Conservation (phyloP, 2,797 vertebrate species). For the Lagocephalus sceleratus region DNA sequence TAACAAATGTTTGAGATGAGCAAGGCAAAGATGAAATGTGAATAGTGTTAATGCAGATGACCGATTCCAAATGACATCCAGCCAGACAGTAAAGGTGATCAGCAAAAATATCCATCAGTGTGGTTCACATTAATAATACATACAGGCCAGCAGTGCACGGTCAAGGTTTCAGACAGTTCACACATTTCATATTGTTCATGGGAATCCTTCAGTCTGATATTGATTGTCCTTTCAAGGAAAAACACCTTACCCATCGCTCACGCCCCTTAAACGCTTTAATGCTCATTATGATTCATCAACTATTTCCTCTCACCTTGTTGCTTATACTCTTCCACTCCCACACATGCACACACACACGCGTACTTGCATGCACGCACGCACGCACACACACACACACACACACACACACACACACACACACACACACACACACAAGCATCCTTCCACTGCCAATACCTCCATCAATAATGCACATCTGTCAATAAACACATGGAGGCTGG, state of each 20-base stretch:
- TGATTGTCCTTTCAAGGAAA: constrained; percentile 56
- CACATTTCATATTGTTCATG: constrained; percentile 56
- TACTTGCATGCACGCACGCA: too few relatives aligned
- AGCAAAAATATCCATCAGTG: constrained; percentile 20
- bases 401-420: constrained; percentile 15
- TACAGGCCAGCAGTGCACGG: constrained; percentile 39
- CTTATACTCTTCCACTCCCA: constrained; percentile 14
- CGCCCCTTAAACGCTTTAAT: constrained; percentile 70
- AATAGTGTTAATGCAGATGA: background rate
- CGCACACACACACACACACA: constrained; percentile 5
- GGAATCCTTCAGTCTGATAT: constrained; percentile 64
- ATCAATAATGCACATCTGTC: constrained; percentile 71
- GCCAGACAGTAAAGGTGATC: background rate
- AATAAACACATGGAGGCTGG: constrained; percentile 38
- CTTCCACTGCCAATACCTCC: constrained; percentile 68
- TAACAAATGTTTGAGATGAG: too few relatives aligned
- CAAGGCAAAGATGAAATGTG: background rate
- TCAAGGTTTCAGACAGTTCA: constrained; percentile 57
- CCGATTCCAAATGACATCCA: background rate
- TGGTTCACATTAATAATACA: constrained; percentile 57
- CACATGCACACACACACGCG: constrained; percentile 10
- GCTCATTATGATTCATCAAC: constrained; percentile 73
- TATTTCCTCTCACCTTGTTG: constrained; percentile 52
- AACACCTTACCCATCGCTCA: constrained; percentile 46
- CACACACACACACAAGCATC: constrained; percentile 10